Conservation (phyloP, 1,140 invertebrate species). For the Argopecten irradians region DNA sequence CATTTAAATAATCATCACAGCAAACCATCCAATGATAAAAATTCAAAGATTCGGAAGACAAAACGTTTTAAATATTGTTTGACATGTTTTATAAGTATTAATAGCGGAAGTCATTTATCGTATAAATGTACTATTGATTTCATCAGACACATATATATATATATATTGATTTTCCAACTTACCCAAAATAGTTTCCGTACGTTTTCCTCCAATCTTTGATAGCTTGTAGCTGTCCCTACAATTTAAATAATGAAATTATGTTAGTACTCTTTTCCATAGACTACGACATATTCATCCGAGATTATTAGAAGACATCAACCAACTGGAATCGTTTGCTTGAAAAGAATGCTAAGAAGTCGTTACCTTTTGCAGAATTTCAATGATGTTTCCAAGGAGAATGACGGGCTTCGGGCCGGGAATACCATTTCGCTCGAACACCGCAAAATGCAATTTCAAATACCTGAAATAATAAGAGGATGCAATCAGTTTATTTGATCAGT, state of each 20-base stretch:
- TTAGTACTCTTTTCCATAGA: not conserved
- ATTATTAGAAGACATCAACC: not conserved
- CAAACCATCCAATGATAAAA: not conserved
- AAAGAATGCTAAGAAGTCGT: not conserved
- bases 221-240: constrained; percentile 67
- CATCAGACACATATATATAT: not conserved
- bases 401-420: constrained; percentile 67
- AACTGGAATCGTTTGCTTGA: not conserved
- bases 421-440: constrained; percentile 62
- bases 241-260: constrained; percentile 26
- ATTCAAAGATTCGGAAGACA: not conserved
- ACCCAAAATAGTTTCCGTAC: constrained; percentile 68
- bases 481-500: too few relatives aligned
- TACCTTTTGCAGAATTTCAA: constrained; percentile 66
- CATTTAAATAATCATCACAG: not conserved
- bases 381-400: constrained; percentile 64
- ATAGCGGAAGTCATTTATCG: not conserved
- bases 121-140: too few relatives aligned
- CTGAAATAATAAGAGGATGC: constrained; percentile 39
- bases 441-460: constrained; percentile 61
- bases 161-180: constrained; percentile 27
- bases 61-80: not conserved
- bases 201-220: constrained; percentile 63
- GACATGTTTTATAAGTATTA: not conserved
- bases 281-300: not conserved